A percentile compares a stretch with the other conserved stretches of the same genome.
Evolutionary conservation across 2,888 invertebrate genomes (phyloP).

Genomic region (Tachina lurida): DNA sequence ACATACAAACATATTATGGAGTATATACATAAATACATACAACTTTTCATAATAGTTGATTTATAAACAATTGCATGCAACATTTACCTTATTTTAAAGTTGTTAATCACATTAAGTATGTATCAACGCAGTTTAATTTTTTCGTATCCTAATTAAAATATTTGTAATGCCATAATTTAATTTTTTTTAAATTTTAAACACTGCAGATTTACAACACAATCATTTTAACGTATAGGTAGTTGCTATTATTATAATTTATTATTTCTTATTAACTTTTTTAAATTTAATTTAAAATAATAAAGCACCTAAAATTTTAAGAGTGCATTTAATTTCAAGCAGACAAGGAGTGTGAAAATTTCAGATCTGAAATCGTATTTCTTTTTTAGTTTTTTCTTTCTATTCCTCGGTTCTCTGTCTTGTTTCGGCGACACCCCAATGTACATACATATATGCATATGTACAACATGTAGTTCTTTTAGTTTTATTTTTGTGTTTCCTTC

Average conservation of each 20-base stretch:
- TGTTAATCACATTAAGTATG: constrained; percentile 42
- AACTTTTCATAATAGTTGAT: constrained; percentile 2
- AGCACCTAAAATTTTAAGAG: constrained; percentile 47
- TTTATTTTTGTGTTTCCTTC: constrained; percentile 57
- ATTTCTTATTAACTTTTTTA: constrained; percentile 27
- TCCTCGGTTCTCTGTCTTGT: constrained; percentile 62
- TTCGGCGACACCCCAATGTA: constrained; percentile 69
- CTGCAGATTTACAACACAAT: constrained; percentile 44
- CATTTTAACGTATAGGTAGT: constrained; percentile 30
- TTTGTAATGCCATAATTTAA: constrained; percentile 44
- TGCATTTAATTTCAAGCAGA: constrained; percentile 67
- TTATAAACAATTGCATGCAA: constrained; percentile 9
- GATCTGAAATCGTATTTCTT: constrained; percentile 61
- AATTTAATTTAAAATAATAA: constrained; percentile 54
- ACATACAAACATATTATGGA: too few relatives aligned
- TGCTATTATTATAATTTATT: background rate
- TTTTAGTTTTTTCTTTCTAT: constrained; percentile 58
- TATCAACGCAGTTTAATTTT: constrained; percentile 47
- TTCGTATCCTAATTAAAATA: constrained; percentile 36
- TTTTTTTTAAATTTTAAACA: constrained; percentile 34
- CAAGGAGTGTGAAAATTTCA: constrained; percentile 67
- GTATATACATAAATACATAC: too few relatives aligned
- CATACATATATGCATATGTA: constrained; percentile 38
- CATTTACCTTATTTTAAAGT: constrained; percentile 57
- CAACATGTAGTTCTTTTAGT: constrained; percentile 62